Percentiles rank a stretch among this genome's conserved stretches.
These are phyloP conservation scores for Hyperoplus lanceolatus DNA, from an alignment of 2,797 vertebrate genomes.

Conservation along the genomic window DNA sequence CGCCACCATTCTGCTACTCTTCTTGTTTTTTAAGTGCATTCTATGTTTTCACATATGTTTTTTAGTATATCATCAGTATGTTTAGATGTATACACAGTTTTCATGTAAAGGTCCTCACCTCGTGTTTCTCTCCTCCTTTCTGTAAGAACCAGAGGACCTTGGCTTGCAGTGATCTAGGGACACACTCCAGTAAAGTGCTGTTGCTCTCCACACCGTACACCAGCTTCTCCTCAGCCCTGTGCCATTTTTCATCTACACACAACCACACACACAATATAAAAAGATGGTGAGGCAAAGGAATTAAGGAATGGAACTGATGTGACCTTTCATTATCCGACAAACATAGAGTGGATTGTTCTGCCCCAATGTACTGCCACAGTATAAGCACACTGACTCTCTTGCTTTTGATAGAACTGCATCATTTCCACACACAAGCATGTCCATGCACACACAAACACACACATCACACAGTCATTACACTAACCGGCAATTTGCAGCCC, in stretches of 20 bases:
- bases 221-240: constrained; percentile 86
- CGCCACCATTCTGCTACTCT: neutral
- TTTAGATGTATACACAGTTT: neutral
- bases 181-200: constrained; percentile 95
- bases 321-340: constrained; percentile 45
- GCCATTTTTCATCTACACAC: constrained; percentile 84
- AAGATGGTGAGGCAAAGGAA: constrained; percentile 22
- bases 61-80: neutral
- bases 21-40: neutral
- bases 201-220: constrained; percentile 94
- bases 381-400: constrained; percentile 10
- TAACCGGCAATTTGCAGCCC: constrained; percentile 95
- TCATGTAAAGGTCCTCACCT: constrained; percentile 82
- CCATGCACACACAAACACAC: constrained; percentile 24
- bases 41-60: neutral
- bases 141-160: constrained; percentile 94
- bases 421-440: constrained; percentile 12
- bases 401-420: constrained; percentile 3
- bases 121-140: constrained; percentile 86
- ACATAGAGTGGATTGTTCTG: constrained; percentile 21
- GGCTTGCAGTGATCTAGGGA: constrained; percentile 94
- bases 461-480: constrained; percentile 58
- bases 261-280: constrained; percentile 43
- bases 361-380: neutral
- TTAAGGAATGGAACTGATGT: constrained; percentile 16